These are phyloP conservation scores for Cyphomyrus plagiostoma DNA, from an alignment of 2,113 vertebrate species.

Conservation along the genomic window DNA sequence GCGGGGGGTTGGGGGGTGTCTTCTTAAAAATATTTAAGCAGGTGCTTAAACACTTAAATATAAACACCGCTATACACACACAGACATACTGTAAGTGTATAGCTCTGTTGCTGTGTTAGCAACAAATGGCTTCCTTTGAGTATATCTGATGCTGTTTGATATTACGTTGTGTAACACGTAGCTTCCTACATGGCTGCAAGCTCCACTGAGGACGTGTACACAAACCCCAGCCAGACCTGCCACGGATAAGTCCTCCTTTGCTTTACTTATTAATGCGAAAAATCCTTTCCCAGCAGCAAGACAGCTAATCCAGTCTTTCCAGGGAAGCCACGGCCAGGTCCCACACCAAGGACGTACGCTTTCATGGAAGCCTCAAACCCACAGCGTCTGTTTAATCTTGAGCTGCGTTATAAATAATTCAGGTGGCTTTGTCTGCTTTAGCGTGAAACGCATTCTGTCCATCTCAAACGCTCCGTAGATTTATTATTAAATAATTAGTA, in stretches of 20 bases:
- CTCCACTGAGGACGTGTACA: conserved; percentile 20
- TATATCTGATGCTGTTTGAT: neutral
- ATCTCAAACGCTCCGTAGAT: conserved; percentile 77
- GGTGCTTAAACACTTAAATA: neutral
- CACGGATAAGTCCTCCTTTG: conserved; percentile 62
- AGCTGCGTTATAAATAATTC: conserved; percentile 79
- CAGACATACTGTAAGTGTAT: neutral
- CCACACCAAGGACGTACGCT: conserved; percentile 58
- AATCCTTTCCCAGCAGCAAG: conserved; percentile 53
- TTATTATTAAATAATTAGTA: conserved; percentile 91
- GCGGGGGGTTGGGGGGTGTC: neutral
- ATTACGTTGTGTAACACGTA: neutral
- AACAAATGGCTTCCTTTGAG: conserved; percentile 11
- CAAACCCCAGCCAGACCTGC: conserved; percentile 41
- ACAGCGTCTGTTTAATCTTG: conserved; percentile 74
- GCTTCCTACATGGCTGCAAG: neutral
- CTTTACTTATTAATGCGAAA: conserved; percentile 73
- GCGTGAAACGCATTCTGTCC: conserved; percentile 79
- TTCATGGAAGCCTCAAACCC: conserved; percentile 70
- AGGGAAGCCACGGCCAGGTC: neutral
- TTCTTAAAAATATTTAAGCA: neutral
- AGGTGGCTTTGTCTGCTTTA: conserved; percentile 73
- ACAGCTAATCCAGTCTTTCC: conserved; percentile 32
- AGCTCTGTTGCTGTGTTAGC: neutral
- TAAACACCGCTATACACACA: neutral